Evolutionary conservation across 1,140 invertebrate genomes (phyloP).

Genomic region (Drosophila insularis): DNA sequence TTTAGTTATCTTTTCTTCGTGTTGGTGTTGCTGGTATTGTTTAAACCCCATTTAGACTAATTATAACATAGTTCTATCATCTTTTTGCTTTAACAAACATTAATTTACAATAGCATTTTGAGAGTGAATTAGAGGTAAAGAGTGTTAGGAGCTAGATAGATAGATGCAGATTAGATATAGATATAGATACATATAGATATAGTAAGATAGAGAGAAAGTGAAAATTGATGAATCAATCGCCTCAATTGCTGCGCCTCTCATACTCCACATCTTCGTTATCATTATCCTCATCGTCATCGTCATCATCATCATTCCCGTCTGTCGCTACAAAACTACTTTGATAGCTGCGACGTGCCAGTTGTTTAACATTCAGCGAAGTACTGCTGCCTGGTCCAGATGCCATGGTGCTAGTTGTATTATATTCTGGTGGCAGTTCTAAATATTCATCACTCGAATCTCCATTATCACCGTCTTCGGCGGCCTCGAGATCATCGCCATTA

Average conservation of each 20-base stretch:
- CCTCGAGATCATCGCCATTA: slow-evolving; percentile 84
- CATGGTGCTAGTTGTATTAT: slow-evolving; percentile 8
- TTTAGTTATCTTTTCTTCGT: neutral
- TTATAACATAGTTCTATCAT: neutral
- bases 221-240: slow-evolving; percentile 21
- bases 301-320: slow-evolving; percentile 30
- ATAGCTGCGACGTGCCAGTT: slow-evolving; percentile 39
- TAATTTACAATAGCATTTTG: slow-evolving; percentile 61
- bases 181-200: slow-evolving; percentile 19
- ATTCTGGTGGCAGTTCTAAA: slow-evolving; percentile 46
- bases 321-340: slow-evolving; percentile 11
- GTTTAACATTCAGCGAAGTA: slow-evolving; percentile 40
- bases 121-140: slow-evolving; percentile 9
- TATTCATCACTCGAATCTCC: slow-evolving; percentile 51
- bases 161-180: slow-evolving; percentile 5
- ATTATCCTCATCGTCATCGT: slow-evolving; percentile 22
- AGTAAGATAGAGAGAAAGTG: slow-evolving; percentile 19
- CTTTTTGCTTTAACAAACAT: slow-evolving; percentile 45
- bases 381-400: slow-evolving; percentile 27
- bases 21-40: neutral
- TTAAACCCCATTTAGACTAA: neutral
- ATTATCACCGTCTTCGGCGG: slow-evolving; percentile 37
- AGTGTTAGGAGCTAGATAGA: neutral
- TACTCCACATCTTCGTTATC: slow-evolving; percentile 38
- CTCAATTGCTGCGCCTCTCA: slow-evolving; percentile 42